Conservation (phyloP, 2,888 invertebrate species). For the Tigriopus californicus region DNA sequence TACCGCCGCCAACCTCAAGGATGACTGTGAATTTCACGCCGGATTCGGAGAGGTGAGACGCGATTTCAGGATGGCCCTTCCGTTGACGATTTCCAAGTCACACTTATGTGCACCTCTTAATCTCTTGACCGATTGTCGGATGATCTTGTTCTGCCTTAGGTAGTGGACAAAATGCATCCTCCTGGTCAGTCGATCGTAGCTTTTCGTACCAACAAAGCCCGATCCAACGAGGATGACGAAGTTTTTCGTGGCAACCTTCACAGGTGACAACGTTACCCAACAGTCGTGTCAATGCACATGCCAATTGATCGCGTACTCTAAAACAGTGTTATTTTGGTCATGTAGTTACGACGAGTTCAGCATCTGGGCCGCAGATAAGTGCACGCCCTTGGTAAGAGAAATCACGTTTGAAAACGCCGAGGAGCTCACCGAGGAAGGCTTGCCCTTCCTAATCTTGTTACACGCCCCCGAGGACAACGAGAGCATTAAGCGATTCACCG, state of each 20-base stretch:
- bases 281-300: background rate
- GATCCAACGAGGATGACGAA: constrained; percentile 62
- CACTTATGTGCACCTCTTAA: too few relatives aligned
- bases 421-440: constrained; percentile 90
- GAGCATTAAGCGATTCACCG: constrained; percentile 66
- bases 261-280: background rate
- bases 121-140: background rate
- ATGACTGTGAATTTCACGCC: constrained; percentile 85
- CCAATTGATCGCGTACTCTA: background rate
- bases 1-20: constrained; percentile 69
- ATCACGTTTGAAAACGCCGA: constrained; percentile 99
- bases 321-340: background rate
- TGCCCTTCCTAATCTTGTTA: constrained; percentile 94
- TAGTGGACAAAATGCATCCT: constrained; percentile 63
- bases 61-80: too few relatives aligned
- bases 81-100: too few relatives aligned
- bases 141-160: constrained; percentile 30
- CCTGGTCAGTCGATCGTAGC: constrained; percentile 61
- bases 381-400: constrained; percentile 88
- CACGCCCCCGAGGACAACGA: constrained; percentile 63
- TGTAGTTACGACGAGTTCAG: constrained; percentile 52
- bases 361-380: constrained; percentile 74
- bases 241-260: constrained; percentile 36
- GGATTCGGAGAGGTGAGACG: constrained; percentile 53
- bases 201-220: constrained; percentile 57